Base-by-base conservation (phyloP, 2,113 vertebrate species). In the Aramus guarauna region DNA sequence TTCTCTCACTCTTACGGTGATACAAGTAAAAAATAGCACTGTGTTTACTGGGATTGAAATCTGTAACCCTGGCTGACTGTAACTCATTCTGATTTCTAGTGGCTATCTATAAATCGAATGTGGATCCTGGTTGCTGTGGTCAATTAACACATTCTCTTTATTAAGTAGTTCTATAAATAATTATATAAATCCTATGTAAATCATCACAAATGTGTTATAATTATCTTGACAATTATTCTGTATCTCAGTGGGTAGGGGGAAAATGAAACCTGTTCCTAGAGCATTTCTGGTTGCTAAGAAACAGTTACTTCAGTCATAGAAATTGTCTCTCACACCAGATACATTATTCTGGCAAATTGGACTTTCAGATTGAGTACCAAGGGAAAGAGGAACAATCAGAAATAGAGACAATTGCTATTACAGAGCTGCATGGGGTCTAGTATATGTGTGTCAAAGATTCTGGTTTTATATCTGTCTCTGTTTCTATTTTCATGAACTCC, bases 331-430 rank as follows among this genome's bases (percentile, higher is more conserved):
- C 84, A 83, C 75, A 74, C 81, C 88, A 95, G 80, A 92, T 93
- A 95, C 67, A 74, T 92, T 88, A 96, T 89, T 96, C 95, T 94
- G 73, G 75, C 56, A 83, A 94, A 95, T 88, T 96, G 86, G 92
- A 95, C 93, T 96, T 96, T 96, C 92, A 94, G 95, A 96, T 90
- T 95, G 93, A 96, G 64, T 84, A 95, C 74, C 96, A 95, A 92
- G 96, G 91, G 95, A 93, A 96, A 94, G 93, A 21, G 48, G 89
- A 93, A 93, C 90, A 92, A 93, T 96, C 90, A 96, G 92, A 94
- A 96, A 95, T 43, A 69, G 67, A 96, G 94, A 96, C 85, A 88
- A 96, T 97, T 95, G 91, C 62, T 96, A 85, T 94, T 87, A 79
- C 56, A 78, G 76, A 94, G 58, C 96, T 96, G 87, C 84, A 94